Base-by-base conservation (phyloP, 2,797 vertebrate species). In the Argentina silus region DNA sequence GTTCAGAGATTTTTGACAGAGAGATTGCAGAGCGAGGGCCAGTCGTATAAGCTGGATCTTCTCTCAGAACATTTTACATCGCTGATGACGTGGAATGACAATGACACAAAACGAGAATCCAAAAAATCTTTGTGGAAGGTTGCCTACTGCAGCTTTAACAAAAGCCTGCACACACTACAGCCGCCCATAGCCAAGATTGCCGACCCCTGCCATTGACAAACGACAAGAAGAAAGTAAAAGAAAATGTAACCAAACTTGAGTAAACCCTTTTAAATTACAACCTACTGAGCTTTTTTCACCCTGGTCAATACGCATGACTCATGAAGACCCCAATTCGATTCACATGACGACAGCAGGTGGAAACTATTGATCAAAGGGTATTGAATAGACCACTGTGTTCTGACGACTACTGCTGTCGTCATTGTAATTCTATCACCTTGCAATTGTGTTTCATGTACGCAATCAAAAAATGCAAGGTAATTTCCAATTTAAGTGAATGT, bases 311-410 rank as follows among this genome's bases (percentile, higher is more conserved):
- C 79, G 43, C 68, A 21, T 59, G 72, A 68, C 81, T 51, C 6
- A 42, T 51, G 15, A 83, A 83, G 76, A 50, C 71, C 27, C 53
- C 74, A 69, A 76, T 79, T 77, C 71, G 69, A 19, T 12, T 63
- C 17, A 77, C 83, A 67, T 82, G 75, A 88, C 81, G 83, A 86
- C 72, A 75, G 78, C 69, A 74, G 71, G 83, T 79, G 74, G 78
- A 78, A 80, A 85, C 53, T 80, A 91, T 86, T 79, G 85, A 91
- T 75, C 19, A 17, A 19, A 69, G 36, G 74, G 78, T 78, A 85
- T 50, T 75, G 67, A 80, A 81, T 85, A 79, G 75, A 82, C 78
- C 80, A 67, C 75, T 74, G 72, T 63, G 2, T 21, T 85, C 74
- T 90, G 84, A 87, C 27, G 2, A 4, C 86, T 86, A 87, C 78